Evolutionary conservation across 2,113 vertebrate species (phyloP).

Genomic region (Colossoma macropomum): DNA sequence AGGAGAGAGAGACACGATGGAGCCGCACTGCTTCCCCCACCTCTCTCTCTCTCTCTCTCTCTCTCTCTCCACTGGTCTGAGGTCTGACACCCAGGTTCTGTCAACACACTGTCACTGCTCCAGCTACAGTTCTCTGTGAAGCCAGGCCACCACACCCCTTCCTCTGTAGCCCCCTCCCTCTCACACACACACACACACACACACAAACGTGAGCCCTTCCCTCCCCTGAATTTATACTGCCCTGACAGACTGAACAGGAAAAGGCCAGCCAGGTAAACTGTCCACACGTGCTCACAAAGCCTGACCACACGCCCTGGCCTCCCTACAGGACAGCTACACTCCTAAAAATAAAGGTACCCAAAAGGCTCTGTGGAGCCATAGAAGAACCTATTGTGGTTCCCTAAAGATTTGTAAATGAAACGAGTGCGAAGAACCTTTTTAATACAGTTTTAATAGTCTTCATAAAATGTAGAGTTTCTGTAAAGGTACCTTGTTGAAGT

Average conservation of each 20-base stretch:
- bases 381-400: background rate
- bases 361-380: background rate
- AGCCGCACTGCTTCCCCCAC: constrained; percentile 54
- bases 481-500: background rate
- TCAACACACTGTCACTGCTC: constrained; percentile 69
- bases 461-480: too few relatives aligned
- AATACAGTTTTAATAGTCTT: background rate
- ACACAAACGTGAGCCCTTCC: constrained; percentile 67
- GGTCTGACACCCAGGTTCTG: constrained; percentile 72
- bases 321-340: background rate
- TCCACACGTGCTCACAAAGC: constrained; percentile 29
- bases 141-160: constrained; percentile 70
- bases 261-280: constrained; percentile 60
- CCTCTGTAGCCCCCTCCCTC: constrained; percentile 54
- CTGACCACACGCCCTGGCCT: background rate
- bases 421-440: too few relatives aligned
- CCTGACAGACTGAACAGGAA: constrained; percentile 70
- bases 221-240: constrained; percentile 71
- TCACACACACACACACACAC: constrained; percentile 56
- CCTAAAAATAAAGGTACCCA: background rate
- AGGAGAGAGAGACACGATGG: constrained; percentile 22
- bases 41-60: constrained; percentile 66
- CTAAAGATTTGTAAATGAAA: too few relatives aligned
- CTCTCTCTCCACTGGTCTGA: constrained; percentile 66
- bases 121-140: constrained; percentile 65